phyloP scores from a whole-genome alignment of 1,140 invertebrate genomes.

The Pogonus chalceus region DNA sequence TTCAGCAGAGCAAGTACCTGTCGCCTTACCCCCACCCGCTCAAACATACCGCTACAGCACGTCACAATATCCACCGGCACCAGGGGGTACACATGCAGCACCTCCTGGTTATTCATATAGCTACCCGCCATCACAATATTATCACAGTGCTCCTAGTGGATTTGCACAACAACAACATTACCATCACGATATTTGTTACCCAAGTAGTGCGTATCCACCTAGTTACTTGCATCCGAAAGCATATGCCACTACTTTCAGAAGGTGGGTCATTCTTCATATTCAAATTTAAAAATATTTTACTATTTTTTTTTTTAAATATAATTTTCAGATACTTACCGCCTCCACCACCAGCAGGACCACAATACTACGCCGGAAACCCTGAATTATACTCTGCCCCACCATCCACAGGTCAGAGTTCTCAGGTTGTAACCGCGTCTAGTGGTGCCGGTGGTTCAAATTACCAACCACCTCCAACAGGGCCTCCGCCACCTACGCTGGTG shows the following conservation, averaged over 20 bases:
- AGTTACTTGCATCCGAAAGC: slow-evolving; percentile 35
- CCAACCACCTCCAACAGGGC: slow-evolving; percentile 20
- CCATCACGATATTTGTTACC: slow-evolving; percentile 36
- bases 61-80: slow-evolving; percentile 20
- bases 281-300: neutral
- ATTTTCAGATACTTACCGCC: slow-evolving; percentile 10
- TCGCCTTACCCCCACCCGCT: slow-evolving; percentile 18
- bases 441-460: slow-evolving; percentile 19
- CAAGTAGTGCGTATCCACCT: slow-evolving; percentile 22
- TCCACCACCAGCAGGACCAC: slow-evolving; percentile 19
- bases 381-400: neutral
- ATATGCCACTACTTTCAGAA: slow-evolving; percentile 17
- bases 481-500: slow-evolving; percentile 29
- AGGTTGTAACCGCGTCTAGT: slow-evolving; percentile 30
- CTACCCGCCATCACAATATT: slow-evolving; percentile 37
- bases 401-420: neutral
- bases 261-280: neutral
- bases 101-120: slow-evolving; percentile 24
- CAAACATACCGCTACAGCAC: slow-evolving; percentile 20
- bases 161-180: slow-evolving; percentile 42
- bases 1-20: slow-evolving; percentile 15
- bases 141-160: slow-evolving; percentile 34
- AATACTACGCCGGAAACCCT: slow-evolving; percentile 5
- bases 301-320: neutral
- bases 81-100: slow-evolving; percentile 2